These are phyloP conservation scores for Anoplolepis gracilipes DNA, from an alignment of 1,140 invertebrate genomes.

Conservation along the genomic window DNA sequence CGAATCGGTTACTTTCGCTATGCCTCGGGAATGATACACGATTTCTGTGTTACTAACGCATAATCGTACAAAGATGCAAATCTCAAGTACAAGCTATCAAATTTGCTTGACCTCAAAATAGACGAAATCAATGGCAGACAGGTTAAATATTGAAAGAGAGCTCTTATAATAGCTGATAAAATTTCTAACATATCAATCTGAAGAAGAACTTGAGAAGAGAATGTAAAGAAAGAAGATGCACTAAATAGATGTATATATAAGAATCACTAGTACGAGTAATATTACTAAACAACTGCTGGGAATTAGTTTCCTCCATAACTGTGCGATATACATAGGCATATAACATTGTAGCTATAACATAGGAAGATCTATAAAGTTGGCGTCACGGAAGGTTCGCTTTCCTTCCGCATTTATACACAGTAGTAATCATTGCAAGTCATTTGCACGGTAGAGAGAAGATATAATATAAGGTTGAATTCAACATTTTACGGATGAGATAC, in stretches of 20 bases:
- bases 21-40: constrained; percentile 35
- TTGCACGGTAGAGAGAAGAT: constrained; percentile 10
- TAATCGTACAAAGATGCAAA: constrained; percentile 3
- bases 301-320: constrained; percentile 11
- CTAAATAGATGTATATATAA: not conserved
- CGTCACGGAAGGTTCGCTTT: constrained; percentile 44
- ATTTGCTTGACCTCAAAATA: not conserved
- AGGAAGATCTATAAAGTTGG: constrained; percentile 20
- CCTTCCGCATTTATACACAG: constrained; percentile 61
- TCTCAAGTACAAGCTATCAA: not conserved
- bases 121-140: too few relatives aligned
- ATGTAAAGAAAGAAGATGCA: not conserved
- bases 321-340: not conserved
- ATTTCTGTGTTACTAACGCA: constrained; percentile 14
- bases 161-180: not conserved
- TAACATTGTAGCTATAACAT: not conserved
- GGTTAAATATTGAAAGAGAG: not conserved
- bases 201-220: not conserved
- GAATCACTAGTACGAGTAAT: not conserved
- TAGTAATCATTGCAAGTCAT: constrained; percentile 47
- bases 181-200: not conserved
- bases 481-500: constrained; percentile 14
- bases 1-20: constrained; percentile 65
- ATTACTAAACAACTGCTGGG: not conserved
- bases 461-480: constrained; percentile 5